A percentile compares a stretch with the other conserved stretches of the same genome.
Evolutionary conservation across 23 tunicate species (phyloP).

Genomic region (Oikopleura dioica): DNA sequence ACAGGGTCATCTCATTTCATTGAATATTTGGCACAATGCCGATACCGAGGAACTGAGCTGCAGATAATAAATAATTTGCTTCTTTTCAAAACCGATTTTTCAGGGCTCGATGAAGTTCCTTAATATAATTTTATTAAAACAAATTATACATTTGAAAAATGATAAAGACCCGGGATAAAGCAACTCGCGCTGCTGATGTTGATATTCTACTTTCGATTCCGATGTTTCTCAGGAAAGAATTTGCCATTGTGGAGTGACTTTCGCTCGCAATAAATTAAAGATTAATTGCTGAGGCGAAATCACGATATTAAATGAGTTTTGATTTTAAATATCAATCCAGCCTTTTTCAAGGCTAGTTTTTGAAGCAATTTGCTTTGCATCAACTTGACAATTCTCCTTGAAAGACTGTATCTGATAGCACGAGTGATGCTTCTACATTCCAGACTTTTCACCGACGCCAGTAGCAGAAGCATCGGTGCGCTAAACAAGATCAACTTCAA

Average conservation of each 20-base stretch:
- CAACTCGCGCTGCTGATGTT: constrained; percentile 66
- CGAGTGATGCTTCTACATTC: constrained; percentile 95
- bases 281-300: too few relatives aligned
- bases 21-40: too few relatives aligned
- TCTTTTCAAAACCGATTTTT: not conserved
- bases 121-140: not conserved
- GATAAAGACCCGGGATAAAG: constrained; percentile 28
- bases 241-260: too few relatives aligned
- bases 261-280: too few relatives aligned
- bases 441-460: constrained; percentile 80
- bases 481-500: constrained; percentile 93
- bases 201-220: constrained; percentile 80
- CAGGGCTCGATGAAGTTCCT: not conserved
- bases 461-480: constrained; percentile 93
- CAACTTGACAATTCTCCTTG: too few relatives aligned
- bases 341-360: too few relatives aligned
- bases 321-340: too few relatives aligned
- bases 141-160: too few relatives aligned
- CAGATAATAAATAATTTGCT: not conserved
- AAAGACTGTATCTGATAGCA: constrained; percentile 68
- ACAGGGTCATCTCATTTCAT: too few relatives aligned
- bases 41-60: not conserved
- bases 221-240: too few relatives aligned
- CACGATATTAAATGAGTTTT: too few relatives aligned
- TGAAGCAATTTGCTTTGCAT: too few relatives aligned